Percentiles rank a stretch among this genome's conserved stretches.
phyloP scores from a whole-genome alignment of 2,113 vertebrate genomes.

The human region GRCh38 chr2:125247501-125248000 shows the following conservation, averaged over 20 bases:
- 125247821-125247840: conserved; percentile 58
- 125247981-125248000: background rate
- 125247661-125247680: background rate
- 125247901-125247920: conserved; percentile 60
- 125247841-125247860: conserved; percentile 69
- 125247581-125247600: background rate
- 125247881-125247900: conserved; percentile 76
- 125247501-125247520: background rate
- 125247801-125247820: background rate
- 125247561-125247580: background rate
- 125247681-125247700: conserved; percentile 16
- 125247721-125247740: conserved; percentile 35
- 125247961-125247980: background rate
- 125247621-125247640: background rate
- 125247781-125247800: background rate
- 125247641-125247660: background rate
- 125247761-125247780: conserved; percentile 30
- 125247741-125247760: conserved; percentile 1
- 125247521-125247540: background rate
- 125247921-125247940: conserved; percentile 61
- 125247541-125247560: background rate
- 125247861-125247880: conserved; percentile 68
- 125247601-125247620: background rate
- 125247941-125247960: conserved; percentile 66
- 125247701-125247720: background rate